Evolutionary conservation across 2,113 vertebrate species (phyloP).

Genomic region (Rhinoderma darwinii): DNA sequence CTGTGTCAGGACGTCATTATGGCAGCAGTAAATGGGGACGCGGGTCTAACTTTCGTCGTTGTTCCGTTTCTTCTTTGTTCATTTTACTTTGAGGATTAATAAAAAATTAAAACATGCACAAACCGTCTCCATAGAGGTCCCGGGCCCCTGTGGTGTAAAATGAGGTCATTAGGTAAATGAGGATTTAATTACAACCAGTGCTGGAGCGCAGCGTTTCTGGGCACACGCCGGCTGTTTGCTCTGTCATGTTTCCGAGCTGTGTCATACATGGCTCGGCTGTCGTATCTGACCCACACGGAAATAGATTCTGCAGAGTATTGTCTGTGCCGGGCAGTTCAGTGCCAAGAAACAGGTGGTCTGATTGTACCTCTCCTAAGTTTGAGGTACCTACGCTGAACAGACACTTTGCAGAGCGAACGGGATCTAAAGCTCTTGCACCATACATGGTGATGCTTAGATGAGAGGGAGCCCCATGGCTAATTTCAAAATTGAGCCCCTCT

Average conservation of each 20-base stretch:
- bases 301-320: not conserved
- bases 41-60: too few species aligned
- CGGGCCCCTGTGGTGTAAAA: not conserved
- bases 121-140: not conserved
- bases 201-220: not conserved
- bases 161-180: conserved; percentile 33
- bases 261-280: not conserved
- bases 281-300: conserved; percentile 32
- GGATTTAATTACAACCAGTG: conserved; percentile 27
- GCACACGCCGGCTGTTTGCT: conserved; percentile 53
- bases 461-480: not conserved
- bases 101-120: not conserved
- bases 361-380: not conserved
- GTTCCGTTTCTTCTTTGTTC: not conserved
- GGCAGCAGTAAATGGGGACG: too few species aligned
- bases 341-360: conserved; percentile 16
- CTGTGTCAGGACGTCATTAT: too few species aligned
- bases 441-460: too few species aligned
- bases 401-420: not conserved
- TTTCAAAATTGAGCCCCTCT: not conserved
- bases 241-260: not conserved
- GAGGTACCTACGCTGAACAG: not conserved
- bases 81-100: conserved; percentile 19
- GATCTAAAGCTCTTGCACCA: not conserved
- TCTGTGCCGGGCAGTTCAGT: not conserved